A percentile compares a stretch with the other conserved stretches of the same genome.
Conservation (phyloP, 2,797 vertebrate species). For the Enteromius trimaculatus region DNA sequence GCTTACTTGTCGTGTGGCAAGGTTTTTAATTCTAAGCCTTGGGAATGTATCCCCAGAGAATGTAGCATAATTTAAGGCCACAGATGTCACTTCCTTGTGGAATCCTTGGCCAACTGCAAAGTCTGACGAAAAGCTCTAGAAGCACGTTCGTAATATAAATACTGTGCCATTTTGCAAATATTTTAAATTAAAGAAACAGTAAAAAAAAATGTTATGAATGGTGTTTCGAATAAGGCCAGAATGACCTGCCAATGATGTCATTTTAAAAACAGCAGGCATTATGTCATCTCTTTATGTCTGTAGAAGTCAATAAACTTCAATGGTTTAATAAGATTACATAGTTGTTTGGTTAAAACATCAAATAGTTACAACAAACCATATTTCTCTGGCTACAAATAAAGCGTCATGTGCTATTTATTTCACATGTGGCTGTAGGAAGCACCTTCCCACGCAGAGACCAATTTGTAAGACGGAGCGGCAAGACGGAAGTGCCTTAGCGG, state of each 20-base stretch:
- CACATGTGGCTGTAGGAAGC: constrained; percentile 61
- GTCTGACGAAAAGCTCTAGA: background rate
- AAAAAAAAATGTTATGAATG: constrained; percentile 17
- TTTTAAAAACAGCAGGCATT: constrained; percentile 24
- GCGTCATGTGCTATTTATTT: constrained; percentile 72
- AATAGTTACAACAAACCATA: constrained; percentile 53
- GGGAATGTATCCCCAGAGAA: constrained; percentile 54
- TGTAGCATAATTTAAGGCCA: constrained; percentile 46
- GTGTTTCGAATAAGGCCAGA: constrained; percentile 18
- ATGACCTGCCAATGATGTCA: constrained; percentile 42
- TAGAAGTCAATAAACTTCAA: constrained; percentile 36
- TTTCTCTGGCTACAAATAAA: constrained; percentile 66
- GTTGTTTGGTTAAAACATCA: constrained; percentile 32
- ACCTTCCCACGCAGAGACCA: constrained; percentile 69
- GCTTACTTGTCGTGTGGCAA: constrained; percentile 54
- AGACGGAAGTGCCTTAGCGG: constrained; percentile 75
- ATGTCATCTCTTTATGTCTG: constrained; percentile 36
- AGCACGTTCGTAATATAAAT: background rate
- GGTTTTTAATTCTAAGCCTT: constrained; percentile 58
- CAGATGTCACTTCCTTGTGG: constrained; percentile 29
- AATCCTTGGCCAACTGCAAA: constrained; percentile 12
- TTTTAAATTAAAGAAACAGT: background rate
- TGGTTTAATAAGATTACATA: constrained; percentile 41
- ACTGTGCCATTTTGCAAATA: background rate
- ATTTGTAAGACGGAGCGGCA: constrained; percentile 63